A percentile compares a stretch with the other conserved stretches of the same genome.
Evolutionary conservation across 2,888 invertebrate species (phyloP).

Genomic region (Cryptocephalus moraei): DNA sequence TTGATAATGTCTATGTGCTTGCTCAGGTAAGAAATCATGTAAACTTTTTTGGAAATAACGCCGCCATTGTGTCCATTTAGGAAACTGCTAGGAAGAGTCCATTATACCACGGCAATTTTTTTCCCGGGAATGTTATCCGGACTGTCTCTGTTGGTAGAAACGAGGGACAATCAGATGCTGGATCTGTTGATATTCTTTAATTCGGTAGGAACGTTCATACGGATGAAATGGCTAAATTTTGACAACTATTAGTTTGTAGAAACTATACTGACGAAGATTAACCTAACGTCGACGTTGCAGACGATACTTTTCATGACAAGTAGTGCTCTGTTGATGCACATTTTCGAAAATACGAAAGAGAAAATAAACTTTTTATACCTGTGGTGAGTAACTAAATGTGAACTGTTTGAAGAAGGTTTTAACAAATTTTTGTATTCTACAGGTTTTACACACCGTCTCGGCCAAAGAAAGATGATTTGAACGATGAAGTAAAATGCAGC

Average conservation of each 20-base stretch:
- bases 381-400: background rate
- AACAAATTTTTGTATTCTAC: conserved; percentile 4
- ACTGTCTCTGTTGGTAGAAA: conserved; percentile 22
- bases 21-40: conserved; percentile 37
- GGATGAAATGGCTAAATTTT: background rate
- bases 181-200: conserved; percentile 25
- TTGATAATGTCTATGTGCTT: conserved; percentile 45
- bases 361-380: conserved; percentile 4
- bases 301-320: conserved; percentile 21
- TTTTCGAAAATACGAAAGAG: conserved; percentile 14
- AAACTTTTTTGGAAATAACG: background rate
- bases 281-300: conserved; percentile 11
- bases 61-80: conserved; percentile 10
- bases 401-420: background rate
- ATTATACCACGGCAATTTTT: conserved; percentile 19
- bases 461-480: background rate
- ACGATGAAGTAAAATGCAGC: background rate
- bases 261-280: conserved; percentile 4
- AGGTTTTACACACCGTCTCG: conserved; percentile 19
- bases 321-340: conserved; percentile 21
- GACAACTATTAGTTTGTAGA: conserved; percentile 20
- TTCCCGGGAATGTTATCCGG: conserved; percentile 22
- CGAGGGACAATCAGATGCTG: conserved; percentile 21
- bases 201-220: conserved; percentile 15
- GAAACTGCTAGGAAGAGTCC: conserved; percentile 12